Base-by-base conservation (phyloP, 2,797 vertebrate species). In the Intellagama lesueurii region DNA sequence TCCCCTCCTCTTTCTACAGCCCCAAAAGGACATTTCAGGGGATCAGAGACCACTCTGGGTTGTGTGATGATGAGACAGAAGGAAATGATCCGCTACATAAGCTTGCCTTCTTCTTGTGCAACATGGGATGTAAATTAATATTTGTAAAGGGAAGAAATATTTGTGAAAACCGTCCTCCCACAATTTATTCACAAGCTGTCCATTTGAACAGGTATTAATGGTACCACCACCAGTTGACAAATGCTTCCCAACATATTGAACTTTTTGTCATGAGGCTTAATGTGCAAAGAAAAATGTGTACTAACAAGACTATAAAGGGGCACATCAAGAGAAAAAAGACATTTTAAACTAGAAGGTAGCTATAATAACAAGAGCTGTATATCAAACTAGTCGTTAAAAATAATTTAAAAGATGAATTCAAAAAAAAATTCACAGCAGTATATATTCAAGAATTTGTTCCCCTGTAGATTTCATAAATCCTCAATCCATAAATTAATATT, bases 171-270 rank as follows among this genome's bases (percentile, higher is more conserved):
- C 30, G 81, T 26, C 68, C 77, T 90, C 83, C 56, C 79, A 78
- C 4, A 47, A 47, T 7, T 32, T 28, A 28, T 35, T 47, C 16
- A 30, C 40, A 80, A 22, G 1, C 5, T 47, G 30, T 64, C 32
- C 56, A 80, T 85, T 52, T 82, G 22, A 60, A 90, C 14, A 86
- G 12, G 19, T 77, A 82, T 68, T 89, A 92, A 92, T 96, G 93
- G 94, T 95, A 93, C 93, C 92, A 83, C 81, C 64, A 79, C 88
- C 92, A 88, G 35, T 81, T 84, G 47, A 87, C 22, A 83, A 22
- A 56, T 3, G 90, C 66, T 87, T 89, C 91, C 1, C 32, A 85
- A 16, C 16, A 91, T 85, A 4, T 30, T 66, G 47, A 92, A 85
- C 11, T 87, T 92, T 94, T 93, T 92, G 60, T 89, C 60, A 81